Evolutionary conservation across 2,113 vertebrate species (phyloP).

Genomic region (Chascanopsetta lugubris): DNA sequence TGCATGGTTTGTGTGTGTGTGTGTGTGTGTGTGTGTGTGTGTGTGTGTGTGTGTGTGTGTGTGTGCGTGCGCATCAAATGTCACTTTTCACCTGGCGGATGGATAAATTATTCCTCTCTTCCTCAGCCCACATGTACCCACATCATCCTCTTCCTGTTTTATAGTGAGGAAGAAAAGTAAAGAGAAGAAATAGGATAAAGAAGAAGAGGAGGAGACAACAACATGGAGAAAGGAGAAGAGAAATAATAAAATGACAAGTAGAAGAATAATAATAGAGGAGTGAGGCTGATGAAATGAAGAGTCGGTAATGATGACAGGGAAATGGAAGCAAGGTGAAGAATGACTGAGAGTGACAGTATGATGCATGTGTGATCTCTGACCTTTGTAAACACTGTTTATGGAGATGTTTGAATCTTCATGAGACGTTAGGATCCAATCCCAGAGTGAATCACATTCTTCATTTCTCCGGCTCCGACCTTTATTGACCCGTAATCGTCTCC

Average conservation of each 20-base stretch:
- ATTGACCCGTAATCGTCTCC: not conserved
- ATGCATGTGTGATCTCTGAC: constrained; percentile 30
- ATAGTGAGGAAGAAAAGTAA: not conserved
- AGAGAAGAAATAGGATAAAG: not conserved
- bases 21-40: constrained; percentile 30
- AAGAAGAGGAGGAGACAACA: not conserved
- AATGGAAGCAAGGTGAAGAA: constrained; percentile 10
- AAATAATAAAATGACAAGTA: not conserved
- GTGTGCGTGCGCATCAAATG: constrained; percentile 55
- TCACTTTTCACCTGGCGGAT: constrained; percentile 54
- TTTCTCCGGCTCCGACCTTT: not conserved
- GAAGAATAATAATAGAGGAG: too few relatives aligned
- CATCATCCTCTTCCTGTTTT: not conserved
- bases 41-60: constrained; percentile 18
- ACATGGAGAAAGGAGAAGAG: not conserved
- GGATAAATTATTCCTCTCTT: not conserved
- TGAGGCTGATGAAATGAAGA: not conserved
- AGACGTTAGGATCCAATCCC: not conserved
- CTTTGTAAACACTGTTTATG: not conserved
- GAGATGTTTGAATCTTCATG: not conserved
- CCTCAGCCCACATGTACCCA: not conserved
- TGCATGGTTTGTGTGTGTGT: constrained; percentile 14
- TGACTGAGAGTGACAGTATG: not conserved
- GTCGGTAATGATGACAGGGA: not conserved
- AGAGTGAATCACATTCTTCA: not conserved